These are phyloP conservation scores for Chaetogeoica ovagalla DNA, from an alignment of 2,888 invertebrate genomes.

Conservation along the genomic window DNA sequence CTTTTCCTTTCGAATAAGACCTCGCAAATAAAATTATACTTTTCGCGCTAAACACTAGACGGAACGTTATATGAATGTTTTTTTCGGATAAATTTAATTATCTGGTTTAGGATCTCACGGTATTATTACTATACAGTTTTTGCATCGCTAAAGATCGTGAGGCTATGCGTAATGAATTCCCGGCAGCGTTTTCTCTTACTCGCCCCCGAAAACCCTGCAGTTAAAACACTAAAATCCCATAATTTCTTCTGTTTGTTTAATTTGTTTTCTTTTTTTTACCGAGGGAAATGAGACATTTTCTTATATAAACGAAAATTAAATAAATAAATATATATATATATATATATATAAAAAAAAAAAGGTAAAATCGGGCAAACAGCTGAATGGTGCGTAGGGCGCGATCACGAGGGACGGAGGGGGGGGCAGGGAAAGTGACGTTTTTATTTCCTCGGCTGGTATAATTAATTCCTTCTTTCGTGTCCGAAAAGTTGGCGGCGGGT, in stretches of 20 bases:
- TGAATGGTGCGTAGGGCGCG: not conserved
- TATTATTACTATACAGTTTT: slow-evolving; percentile 10
- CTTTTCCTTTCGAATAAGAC: not conserved
- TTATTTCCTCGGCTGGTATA: slow-evolving; percentile 43
- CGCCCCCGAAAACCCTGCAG: not conserved
- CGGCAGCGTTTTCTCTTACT: slow-evolving; percentile 7
- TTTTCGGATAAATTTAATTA: slow-evolving; percentile 23
- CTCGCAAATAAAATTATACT: not conserved
- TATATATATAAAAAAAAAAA: not conserved
- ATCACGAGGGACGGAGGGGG: not conserved
- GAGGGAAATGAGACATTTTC: slow-evolving; percentile 45
- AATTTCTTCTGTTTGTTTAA: slow-evolving; percentile 30
- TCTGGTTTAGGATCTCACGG: slow-evolving; percentile 17
- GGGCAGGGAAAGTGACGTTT: slow-evolving; percentile 23
- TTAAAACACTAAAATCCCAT: slow-evolving; percentile 33
- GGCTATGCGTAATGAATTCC: slow-evolving; percentile 29
- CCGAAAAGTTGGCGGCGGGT: slow-evolving; percentile 33
- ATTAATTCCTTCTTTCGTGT: slow-evolving; percentile 50
- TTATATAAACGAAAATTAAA: slow-evolving; percentile 1
- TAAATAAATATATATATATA: not conserved
- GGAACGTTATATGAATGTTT: not conserved
- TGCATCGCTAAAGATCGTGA: slow-evolving; percentile 11
- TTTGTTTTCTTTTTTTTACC: slow-evolving; percentile 5
- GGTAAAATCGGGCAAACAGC: not conserved
- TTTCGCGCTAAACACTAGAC: not conserved